Percentiles rank a stretch among this genome's conserved stretches.
These are phyloP conservation scores for Cynopterus brachyotis DNA, from an alignment of 2,113 vertebrate species.

Conservation along the genomic window DNA sequence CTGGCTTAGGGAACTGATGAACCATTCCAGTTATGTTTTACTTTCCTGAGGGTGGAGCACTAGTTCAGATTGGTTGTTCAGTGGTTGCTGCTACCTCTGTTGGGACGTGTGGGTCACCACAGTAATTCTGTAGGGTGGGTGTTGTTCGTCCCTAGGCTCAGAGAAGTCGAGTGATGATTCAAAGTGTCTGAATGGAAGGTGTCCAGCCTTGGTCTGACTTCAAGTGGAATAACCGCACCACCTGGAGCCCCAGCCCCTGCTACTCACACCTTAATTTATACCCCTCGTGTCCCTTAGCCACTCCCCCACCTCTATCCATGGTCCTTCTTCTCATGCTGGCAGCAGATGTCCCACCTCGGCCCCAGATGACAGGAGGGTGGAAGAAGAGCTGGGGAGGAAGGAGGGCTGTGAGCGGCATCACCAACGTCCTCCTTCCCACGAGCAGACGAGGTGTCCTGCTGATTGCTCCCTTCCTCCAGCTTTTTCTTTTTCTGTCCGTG, in stretches of 20 bases:
- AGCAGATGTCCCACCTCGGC: background rate
- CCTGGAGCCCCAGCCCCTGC: background rate
- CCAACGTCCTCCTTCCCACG: background rate
- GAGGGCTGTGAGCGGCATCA: background rate
- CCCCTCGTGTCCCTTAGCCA: too few species aligned
- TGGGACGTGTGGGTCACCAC: accelerated
- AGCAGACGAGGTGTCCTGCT: background rate
- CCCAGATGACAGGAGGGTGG: background rate
- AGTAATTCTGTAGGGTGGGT: background rate
- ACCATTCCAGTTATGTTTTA: background rate
- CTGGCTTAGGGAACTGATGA: background rate
- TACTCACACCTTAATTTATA: background rate
- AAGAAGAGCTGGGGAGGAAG: background rate
- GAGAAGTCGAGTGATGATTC: background rate
- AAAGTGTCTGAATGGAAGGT: background rate
- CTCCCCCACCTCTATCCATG: too few species aligned
- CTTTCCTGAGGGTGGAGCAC: background rate
- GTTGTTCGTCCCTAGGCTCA: background rate
- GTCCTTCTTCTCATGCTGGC: background rate
- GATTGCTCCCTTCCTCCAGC: background rate
- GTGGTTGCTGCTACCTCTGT: background rate
- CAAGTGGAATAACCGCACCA: background rate
- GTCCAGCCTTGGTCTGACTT: background rate
- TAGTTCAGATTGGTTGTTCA: background rate
- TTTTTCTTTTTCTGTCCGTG: background rate